phyloP scores from a whole-genome alignment of 2,797 vertebrate species.

The Spinibarbus caldwelli region DNA sequence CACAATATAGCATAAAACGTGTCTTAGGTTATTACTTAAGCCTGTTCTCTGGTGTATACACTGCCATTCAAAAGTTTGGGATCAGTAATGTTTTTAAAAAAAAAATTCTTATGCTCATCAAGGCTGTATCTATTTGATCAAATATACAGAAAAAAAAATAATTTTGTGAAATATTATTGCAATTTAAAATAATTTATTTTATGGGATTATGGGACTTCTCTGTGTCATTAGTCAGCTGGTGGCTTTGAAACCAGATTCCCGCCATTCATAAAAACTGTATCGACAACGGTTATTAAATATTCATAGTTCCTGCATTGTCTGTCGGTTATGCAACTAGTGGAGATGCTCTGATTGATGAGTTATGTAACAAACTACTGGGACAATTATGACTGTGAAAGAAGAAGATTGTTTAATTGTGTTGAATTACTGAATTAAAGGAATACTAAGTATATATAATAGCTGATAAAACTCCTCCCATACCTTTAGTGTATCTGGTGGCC shows the following conservation, averaged over 20 bases:
- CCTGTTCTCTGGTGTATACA: neutral
- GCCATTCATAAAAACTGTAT: constrained; percentile 46
- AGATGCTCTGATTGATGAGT: constrained; percentile 3
- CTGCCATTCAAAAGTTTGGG: neutral
- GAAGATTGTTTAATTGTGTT: neutral
- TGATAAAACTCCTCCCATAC: constrained; percentile 66
- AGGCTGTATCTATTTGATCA: neutral
- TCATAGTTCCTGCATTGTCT: constrained; percentile 39
- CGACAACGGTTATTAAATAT: constrained; percentile 55
- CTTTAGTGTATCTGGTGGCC: constrained; percentile 83
- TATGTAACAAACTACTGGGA: neutral
- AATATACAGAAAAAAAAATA: too few relatives aligned
- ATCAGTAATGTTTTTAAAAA: neutral
- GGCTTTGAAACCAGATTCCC: constrained; percentile 63
- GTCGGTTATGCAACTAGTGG: constrained; percentile 11
- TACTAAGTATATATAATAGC: neutral
- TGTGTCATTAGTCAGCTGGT: constrained; percentile 52
- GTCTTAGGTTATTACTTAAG: neutral
- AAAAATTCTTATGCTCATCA: neutral
- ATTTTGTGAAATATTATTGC: too few relatives aligned
- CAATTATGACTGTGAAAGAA: neutral
- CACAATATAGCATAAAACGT: neutral
- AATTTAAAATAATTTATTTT: too few relatives aligned
- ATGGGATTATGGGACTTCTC: constrained; percentile 46
- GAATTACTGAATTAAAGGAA: neutral